Evolutionary conservation across 2,113 vertebrate genomes (phyloP).

Genomic region (Speoplatyrhinus poulsoni): DNA sequence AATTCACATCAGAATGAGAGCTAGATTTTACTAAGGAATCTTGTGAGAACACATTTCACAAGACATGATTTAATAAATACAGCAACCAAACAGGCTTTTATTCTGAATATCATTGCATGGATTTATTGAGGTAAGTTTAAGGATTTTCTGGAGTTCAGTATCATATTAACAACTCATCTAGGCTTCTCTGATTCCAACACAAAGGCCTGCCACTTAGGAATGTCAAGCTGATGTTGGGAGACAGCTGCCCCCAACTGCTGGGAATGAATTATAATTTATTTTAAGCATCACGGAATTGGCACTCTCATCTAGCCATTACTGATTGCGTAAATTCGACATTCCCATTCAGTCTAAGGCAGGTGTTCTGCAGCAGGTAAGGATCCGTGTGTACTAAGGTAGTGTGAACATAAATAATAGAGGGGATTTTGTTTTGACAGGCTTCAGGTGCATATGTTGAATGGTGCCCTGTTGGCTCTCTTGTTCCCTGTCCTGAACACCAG

Average conservation of each 20-base stretch:
- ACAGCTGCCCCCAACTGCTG: not conserved
- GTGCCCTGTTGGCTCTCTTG: constrained; percentile 90
- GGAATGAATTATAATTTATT: not conserved
- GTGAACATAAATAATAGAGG: not conserved
- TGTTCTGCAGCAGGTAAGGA: not conserved
- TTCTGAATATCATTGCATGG: no score
- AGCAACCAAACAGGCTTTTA: no score
- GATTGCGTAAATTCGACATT: not conserved
- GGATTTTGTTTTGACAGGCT: constrained; percentile 75
- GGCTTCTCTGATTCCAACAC: no score
- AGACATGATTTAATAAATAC: no score
- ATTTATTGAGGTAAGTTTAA: no score
- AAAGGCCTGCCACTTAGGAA: not conserved
- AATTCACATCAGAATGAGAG: no score
- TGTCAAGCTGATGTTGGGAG: not conserved
- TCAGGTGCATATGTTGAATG: constrained; percentile 98
- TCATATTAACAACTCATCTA: no score
- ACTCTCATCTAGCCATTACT: constrained; percentile 16
- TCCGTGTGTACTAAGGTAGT: not conserved
- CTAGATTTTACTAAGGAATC: no score
- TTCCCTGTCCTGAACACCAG: constrained; percentile 98
- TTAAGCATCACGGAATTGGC: constrained; percentile 14
- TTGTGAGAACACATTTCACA: no score
- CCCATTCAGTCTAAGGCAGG: not conserved
- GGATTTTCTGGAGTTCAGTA: no score